Conservation (phyloP, 2,888 invertebrate genomes). For the Alsophila aescularia region DNA sequence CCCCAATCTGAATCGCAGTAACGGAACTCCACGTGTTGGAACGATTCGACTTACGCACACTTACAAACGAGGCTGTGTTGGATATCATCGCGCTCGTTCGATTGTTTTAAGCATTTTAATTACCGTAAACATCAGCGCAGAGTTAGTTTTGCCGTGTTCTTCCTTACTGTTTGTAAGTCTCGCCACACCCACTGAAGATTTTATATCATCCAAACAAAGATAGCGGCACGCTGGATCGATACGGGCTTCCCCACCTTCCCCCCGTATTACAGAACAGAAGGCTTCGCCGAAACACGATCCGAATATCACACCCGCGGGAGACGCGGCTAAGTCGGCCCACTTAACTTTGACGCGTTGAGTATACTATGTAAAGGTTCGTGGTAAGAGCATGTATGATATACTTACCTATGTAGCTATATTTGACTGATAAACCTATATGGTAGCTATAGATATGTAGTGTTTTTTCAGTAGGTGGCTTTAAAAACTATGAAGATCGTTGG, state of each 20-base stretch:
- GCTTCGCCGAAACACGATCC: slow-evolving; percentile 48
- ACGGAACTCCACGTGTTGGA: no score
- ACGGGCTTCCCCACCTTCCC: slow-evolving; percentile 41
- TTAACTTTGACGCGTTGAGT: slow-evolving; percentile 27
- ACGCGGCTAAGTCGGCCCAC: slow-evolving; percentile 47
- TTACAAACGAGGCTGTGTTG: background rate
- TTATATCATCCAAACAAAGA: slow-evolving; percentile 80
- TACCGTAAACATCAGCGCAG: no score
- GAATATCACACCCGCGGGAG: slow-evolving; percentile 49
- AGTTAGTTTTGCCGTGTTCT: background rate
- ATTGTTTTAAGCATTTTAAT: background rate
- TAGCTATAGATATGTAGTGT: no score
- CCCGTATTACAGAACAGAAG: slow-evolving; percentile 50
- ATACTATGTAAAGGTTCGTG: background rate
- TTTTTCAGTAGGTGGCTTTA: no score
- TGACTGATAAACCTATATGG: no score
- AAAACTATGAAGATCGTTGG: no score
- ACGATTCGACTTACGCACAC: background rate
- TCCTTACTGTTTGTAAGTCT: background rate
- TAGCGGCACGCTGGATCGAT: slow-evolving; percentile 35
- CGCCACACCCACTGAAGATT: slow-evolving; percentile 74
- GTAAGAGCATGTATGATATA: background rate
- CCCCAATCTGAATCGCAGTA: background rate
- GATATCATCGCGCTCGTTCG: no score
- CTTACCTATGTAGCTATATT: background rate